Base-by-base conservation (phyloP, 2,797 vertebrate species). In the Pangasius mekongensis region DNA sequence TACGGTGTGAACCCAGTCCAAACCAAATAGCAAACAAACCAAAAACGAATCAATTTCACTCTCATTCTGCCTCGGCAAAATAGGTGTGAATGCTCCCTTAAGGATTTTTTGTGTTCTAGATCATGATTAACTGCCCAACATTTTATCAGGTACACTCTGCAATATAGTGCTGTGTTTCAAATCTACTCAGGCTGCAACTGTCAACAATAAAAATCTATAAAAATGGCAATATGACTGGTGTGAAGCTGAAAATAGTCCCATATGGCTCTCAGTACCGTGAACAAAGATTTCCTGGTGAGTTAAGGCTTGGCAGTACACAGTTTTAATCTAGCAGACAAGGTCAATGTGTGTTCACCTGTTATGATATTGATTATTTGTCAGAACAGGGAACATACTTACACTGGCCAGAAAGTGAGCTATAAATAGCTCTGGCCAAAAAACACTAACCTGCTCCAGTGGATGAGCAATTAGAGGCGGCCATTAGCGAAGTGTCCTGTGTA, bases 251-350 rank as follows among this genome's bases (percentile, higher is more conserved):
- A 86, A 71, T 24, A 22, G 49, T 62, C 64, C 73, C 71, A 30
- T 5, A 67, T 11, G 49, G 33, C 14, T 22, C 56, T 62, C 39
- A 71, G 56, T 83, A 62, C n/a, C 33, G 5, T 62, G n/a, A 83
- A 74, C 39, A 64, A 39, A 80, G 54, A 18, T 67, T 74, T 76
- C 54, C 58, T n/a, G 24, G 0, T 54, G 56, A 54, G 64, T 58
- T 56, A 43, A 62, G 39, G n/a, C 86, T 22, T 56, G 14, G 9
- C 33, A n/a, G 85, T 78, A 80, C 85, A 86, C 60, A 66, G 67
- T 64, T 91, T 92, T 93, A 94, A 91, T 94, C 93, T 93, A 91
- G 88, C 90, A 91, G 93, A 92, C 92, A 90, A 91, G 87, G 93
- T 94, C 92, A 87, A 73, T 74, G 89, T 91, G 91, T 94, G 92